Conservation (phyloP, 2,888 invertebrate genomes). For the Drosophila austrosaltans region DNA sequence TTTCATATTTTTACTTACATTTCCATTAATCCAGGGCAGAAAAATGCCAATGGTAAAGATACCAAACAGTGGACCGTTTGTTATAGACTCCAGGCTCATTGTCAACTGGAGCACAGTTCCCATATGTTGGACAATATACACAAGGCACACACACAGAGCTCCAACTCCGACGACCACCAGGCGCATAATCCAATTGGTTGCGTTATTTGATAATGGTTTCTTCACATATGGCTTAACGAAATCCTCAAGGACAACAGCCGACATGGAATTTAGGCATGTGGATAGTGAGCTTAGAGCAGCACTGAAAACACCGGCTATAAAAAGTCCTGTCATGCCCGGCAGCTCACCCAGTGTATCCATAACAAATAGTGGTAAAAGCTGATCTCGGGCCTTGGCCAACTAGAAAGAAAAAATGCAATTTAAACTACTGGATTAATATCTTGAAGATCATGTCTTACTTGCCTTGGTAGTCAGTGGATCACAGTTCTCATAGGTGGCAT, state of each 20-base stretch:
- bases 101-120: conserved; percentile 89
- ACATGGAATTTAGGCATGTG: conserved; percentile 91
- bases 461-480: conserved; percentile 87
- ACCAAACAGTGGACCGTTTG: conserved; percentile 89
- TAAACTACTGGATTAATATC: rapidly evolving
- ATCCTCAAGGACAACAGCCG: conserved; percentile 90
- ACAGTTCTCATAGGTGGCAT: conserved; percentile 87
- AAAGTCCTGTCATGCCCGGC: conserved; percentile 93
- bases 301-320: conserved; percentile 95
- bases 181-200: conserved; percentile 87
- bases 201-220: conserved; percentile 85
- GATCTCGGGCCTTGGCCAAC: conserved; percentile 89
- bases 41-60: conserved; percentile 88
- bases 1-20: conserved; percentile 82
- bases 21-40: conserved; percentile 88
- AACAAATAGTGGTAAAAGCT: conserved; percentile 92
- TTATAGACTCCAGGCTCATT: conserved; percentile 88
- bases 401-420: conserved; percentile 66
- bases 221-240: conserved; percentile 87
- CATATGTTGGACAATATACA: conserved; percentile 90
- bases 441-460: not conserved
- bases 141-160: conserved; percentile 87
- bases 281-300: conserved; percentile 93
- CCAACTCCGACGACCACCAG: conserved; percentile 89
- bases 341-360: conserved; percentile 91